Conservation (phyloP, 1,140 invertebrate species). For the Euwallacea fornicatus region DNA sequence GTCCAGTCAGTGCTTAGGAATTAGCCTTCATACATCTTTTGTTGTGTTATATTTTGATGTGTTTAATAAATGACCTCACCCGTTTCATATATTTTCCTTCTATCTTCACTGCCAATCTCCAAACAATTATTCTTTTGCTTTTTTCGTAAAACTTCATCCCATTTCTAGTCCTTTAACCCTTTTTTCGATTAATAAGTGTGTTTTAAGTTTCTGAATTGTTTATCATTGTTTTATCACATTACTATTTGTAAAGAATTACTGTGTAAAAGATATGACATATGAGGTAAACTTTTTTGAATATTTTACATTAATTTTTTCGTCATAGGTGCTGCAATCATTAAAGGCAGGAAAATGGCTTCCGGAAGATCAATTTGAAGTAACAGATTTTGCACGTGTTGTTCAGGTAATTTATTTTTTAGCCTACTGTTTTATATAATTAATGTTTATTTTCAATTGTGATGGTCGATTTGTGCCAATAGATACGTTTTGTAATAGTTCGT, state of each 20-base stretch:
- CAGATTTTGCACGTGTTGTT: constrained; percentile 57
- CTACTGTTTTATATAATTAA: not conserved
- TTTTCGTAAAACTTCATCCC: not conserved
- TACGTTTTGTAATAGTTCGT: not conserved
- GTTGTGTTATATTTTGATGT: too few species aligned
- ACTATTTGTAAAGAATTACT: too few species aligned
- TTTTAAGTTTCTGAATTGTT: not conserved
- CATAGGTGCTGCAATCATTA: constrained; percentile 54
- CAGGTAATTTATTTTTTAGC: constrained; percentile 49
- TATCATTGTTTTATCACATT: too few species aligned
- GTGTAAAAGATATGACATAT: not conserved
- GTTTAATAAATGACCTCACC: too few species aligned
- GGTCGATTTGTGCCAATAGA: not conserved
- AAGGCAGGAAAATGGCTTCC: constrained; percentile 56
- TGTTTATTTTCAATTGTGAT: not conserved
- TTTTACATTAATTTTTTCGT: constrained; percentile 29
- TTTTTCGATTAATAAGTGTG: not conserved
- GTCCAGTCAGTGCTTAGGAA: too few species aligned
- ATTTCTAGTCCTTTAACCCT: not conserved
- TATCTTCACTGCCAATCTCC: too few species aligned
- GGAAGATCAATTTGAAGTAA: constrained; percentile 59
- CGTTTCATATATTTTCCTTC: too few species aligned
- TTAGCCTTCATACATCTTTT: too few species aligned
- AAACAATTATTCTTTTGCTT: too few species aligned
- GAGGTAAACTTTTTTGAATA: constrained; percentile 2